Evolutionary conservation across 2,888 invertebrate genomes (phyloP), one percentile per base, ranked within the genome.

Genomic region (Eupithecia centaureata): DNA sequence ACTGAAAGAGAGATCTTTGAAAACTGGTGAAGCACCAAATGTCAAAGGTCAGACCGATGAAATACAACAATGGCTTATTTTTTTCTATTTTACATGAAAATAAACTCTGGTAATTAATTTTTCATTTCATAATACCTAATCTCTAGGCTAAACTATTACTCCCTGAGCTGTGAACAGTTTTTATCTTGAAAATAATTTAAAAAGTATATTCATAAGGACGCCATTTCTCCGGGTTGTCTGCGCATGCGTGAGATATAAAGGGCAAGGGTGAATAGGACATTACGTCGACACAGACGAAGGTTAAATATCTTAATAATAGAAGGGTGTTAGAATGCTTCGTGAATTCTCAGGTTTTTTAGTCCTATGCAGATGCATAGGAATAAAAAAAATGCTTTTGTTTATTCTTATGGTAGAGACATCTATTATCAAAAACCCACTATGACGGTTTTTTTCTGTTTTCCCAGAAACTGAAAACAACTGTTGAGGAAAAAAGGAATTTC

Each of bases 261-360:
- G 57, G 57, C 57, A 57, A 57, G 57, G 57, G 57, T 57, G 57
- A 57, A 57, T 33, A 13, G 57, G 13, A 57, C 32, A 33, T 57
- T 18, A 12, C 13, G 10, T 57, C 12, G 28, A 28, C 22, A 33
- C 18, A 57, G 18, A 22, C 13, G 12, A 57, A 57, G n/a, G 30
- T 30, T n/a, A 54, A 30, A 3, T 59, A 18, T 1, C 4, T 35
- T n/a, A 13, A 10, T 33, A 57, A 13, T 33, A 33, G 22, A 57
- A 22, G 13, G 33, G 12, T 52, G 52, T 25, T n/a, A 52, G 52
- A 52, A n/a, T n/a, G n/a, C 52, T 25, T 52, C 52, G 27, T 52
- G 27, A 28, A 52, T 52, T 52, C 12, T 27, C 13, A 7, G 8
- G n/a, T 25, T 52, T 27, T 52, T 13, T 25, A 22, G 47, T 22